These are phyloP conservation scores for Etheostoma perlongum DNA, from an alignment of 2,797 vertebrate genomes.

Conservation along the genomic window DNA sequence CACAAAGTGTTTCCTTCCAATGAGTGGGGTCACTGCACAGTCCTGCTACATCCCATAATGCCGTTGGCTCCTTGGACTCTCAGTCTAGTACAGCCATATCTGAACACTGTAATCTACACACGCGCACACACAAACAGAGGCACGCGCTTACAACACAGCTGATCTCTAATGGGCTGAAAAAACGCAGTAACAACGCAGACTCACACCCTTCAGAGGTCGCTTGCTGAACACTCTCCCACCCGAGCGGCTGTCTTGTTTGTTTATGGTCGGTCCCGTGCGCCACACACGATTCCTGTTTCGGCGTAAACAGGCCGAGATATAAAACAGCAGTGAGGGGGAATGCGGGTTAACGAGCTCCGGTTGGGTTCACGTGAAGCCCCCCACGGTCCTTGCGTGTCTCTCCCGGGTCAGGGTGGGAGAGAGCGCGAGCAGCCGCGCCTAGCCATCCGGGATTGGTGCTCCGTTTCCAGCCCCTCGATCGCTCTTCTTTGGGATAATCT, in stretches of 20 bases:
- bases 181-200: slow-evolving; percentile 39
- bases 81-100: slow-evolving; percentile 64
- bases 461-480: slow-evolving; percentile 65
- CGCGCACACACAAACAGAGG: neutral
- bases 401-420: slow-evolving; percentile 81
- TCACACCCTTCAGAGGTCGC: slow-evolving; percentile 53
- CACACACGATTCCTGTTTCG: slow-evolving; percentile 52
- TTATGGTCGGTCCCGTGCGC: slow-evolving; percentile 71
- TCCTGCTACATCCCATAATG: slow-evolving; percentile 79
- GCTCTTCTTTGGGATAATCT: slow-evolving; percentile 68
- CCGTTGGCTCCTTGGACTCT: slow-evolving; percentile 68
- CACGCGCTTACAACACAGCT: slow-evolving; percentile 39
- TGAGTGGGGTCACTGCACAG: slow-evolving; percentile 76
- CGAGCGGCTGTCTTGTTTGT: slow-evolving; percentile 71
- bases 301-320: slow-evolving; percentile 60
- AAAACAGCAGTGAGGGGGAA: slow-evolving; percentile 2
- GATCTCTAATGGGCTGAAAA: slow-evolving; percentile 35
- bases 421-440: slow-evolving; percentile 80
- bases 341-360: slow-evolving; percentile 38
- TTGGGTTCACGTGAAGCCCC: slow-evolving; percentile 37
- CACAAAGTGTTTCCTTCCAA: slow-evolving; percentile 73
- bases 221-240: slow-evolving; percentile 37
- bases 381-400: slow-evolving; percentile 58
- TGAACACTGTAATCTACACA: slow-evolving; percentile 53
- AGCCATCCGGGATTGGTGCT: slow-evolving; percentile 84